A percentile compares a stretch with the other conserved stretches of the same genome.
Conservation (phyloP, 2,888 invertebrate genomes). For the Psococerastis gibbosa region DNA sequence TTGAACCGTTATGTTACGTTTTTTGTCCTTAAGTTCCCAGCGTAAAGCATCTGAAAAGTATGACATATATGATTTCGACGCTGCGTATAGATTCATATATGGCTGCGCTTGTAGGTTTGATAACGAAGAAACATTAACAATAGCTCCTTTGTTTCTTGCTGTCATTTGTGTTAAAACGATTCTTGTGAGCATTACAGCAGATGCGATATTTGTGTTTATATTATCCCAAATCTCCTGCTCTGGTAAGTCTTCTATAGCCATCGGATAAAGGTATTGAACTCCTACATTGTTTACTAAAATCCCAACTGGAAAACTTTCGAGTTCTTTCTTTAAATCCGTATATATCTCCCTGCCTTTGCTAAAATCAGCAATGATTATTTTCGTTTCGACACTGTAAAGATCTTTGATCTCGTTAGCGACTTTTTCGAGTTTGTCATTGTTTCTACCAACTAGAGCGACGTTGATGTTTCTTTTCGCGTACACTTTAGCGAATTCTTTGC, state of each 20-base stretch:
- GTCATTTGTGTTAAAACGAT: conserved; percentile 31
- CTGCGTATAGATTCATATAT: conserved; percentile 29
- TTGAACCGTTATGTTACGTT: conserved; percentile 28
- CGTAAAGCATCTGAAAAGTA: conserved; percentile 23
- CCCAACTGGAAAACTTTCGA: conserved; percentile 27
- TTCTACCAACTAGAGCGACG: background rate
- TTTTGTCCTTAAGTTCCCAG: conserved; percentile 26
- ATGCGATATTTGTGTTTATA: conserved; percentile 28
- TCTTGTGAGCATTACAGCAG: conserved; percentile 30
- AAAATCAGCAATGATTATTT: conserved; percentile 22
- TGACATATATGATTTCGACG: conserved; percentile 24
- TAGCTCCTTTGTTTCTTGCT: conserved; percentile 25
- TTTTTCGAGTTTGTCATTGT: background rate
- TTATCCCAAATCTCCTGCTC: conserved; percentile 25
- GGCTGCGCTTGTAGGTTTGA: conserved; percentile 27
- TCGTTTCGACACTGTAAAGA: conserved; percentile 18
- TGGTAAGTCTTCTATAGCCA: conserved; percentile 26
- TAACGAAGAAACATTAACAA: conserved; percentile 30
- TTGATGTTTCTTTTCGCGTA: background rate
- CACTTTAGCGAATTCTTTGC: background rate
- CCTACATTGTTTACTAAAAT: conserved; percentile 32
- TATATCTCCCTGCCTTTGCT: conserved; percentile 23
- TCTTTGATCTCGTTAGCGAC: background rate
- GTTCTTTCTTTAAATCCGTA: conserved; percentile 22
- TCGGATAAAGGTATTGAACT: conserved; percentile 29